Conservation (phyloP, 1,140 invertebrate species). For the Thaumetopoea pityocampa region DNA sequence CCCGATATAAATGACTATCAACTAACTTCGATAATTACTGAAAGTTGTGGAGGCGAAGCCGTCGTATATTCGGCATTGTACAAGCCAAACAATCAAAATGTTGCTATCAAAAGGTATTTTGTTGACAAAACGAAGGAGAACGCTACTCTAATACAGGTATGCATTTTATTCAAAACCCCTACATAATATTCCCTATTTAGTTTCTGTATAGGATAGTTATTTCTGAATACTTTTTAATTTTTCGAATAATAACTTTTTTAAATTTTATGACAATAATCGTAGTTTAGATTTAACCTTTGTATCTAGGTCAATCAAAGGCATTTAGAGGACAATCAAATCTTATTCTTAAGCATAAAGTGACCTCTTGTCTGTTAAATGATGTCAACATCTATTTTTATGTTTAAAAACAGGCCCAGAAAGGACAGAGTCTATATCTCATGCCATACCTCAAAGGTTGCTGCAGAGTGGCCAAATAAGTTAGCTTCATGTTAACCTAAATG, state of each 20-base stretch:
- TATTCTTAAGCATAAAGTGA: not conserved
- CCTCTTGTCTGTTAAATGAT: no score
- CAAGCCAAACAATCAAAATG: constrained; percentile 79
- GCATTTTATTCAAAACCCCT: constrained; percentile 6
- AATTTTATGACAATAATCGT: constrained; percentile 11
- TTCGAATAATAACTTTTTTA: constrained; percentile 3
- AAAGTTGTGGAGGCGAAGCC: constrained; percentile 81
- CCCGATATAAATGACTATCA: constrained; percentile 75
- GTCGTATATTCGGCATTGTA: constrained; percentile 83
- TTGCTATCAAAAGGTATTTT: constrained; percentile 86
- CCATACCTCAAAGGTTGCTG: no score
- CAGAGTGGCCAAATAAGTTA: no score
- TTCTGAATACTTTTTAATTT: no score
- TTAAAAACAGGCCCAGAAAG: no score
- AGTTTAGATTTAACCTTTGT: constrained; percentile 15
- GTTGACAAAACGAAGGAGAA: constrained; percentile 83
- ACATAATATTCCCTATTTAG: no score
- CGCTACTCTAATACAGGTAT: constrained; percentile 81
- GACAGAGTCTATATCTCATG: no score
- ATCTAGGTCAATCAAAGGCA: constrained; percentile 14
- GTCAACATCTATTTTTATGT: no score
- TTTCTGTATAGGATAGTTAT: no score
- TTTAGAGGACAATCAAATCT: constrained; percentile 5
- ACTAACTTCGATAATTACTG: constrained; percentile 79
- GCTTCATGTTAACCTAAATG: no score